Base-by-base conservation (phyloP, 2,113 vertebrate genomes). In the Anhinga anhinga region DNA sequence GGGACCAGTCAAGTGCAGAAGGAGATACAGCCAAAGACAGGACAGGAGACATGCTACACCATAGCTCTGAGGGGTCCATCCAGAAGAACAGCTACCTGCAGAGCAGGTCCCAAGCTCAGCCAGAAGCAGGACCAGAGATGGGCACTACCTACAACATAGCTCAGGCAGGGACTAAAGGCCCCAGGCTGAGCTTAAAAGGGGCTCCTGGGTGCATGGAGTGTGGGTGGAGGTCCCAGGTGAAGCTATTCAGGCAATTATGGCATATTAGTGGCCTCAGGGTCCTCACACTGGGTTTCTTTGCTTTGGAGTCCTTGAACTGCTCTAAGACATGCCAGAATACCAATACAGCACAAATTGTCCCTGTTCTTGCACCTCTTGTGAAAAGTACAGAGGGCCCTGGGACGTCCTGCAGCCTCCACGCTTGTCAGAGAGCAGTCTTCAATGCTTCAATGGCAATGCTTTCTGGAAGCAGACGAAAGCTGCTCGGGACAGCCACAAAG, bases 391-490 rank as follows among this genome's bases (percentile, higher is more conserved):
- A 1, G 2, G 19, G 11, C 9, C 18, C 9, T 52, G 26, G 26
- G 19, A 9, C 2, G 2, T 9, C 15, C 21, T 17, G 19, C 1
- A 3, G 81, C 3, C 11, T 15, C 17, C 22, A 29, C 0, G 1
- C 15, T n/a, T 17, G 6, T 50, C 79, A 70, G 13, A 65, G 15
- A 20, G 26, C 0, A 5, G n/a, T n/a, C 59, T 71, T 52, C n/a
- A n/a, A n/a, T n/a, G n/a, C n/a, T 62, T 53, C 40, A 59, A 36
- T 0, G 78, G 44, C 30, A 38, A 2, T 1, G 7, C 42, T 73
- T 82, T 49, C 70, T 91, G 62, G 45, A 66, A 78, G 65, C 50
- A 88, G 38, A 95, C 2, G 2, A 67, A 79, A 89, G 65, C 49
- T 27, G 10, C 8, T 44, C 38, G 30, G 30, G 78, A 34, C 23